phyloP scores from a whole-genome alignment of 2,797 vertebrate species.

The Pteropus rufus region DNA sequence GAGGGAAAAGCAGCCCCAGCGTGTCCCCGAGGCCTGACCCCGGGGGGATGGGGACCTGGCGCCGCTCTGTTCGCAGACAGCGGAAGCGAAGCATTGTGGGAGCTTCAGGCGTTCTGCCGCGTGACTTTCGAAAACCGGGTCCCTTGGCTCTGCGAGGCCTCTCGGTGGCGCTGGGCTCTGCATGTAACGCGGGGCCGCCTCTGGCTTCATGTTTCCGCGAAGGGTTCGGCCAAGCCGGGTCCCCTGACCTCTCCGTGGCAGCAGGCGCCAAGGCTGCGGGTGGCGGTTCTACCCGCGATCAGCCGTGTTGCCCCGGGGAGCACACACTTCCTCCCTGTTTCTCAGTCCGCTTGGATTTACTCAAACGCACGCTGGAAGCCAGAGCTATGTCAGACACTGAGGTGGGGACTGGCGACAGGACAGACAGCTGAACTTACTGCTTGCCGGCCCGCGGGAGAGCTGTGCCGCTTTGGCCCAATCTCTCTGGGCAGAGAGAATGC shows the following conservation, averaged over 20 bases:
- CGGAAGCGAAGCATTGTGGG: neutral
- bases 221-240: neutral
- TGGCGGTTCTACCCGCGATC: neutral
- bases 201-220: neutral
- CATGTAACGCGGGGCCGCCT: neutral
- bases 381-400: neutral
- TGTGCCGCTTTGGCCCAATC: accelerated
- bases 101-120: neutral
- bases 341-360: neutral
- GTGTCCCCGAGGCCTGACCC: too few relatives aligned
- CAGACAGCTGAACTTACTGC: too few relatives aligned
- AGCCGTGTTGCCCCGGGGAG: neutral
- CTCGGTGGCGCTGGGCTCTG: too few relatives aligned
- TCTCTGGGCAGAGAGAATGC: neutral
- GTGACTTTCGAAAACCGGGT: neutral
- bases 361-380: neutral
- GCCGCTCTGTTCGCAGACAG: neutral
- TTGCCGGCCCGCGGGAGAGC: neutral
- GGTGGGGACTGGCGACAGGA: too few relatives aligned
- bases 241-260: neutral
- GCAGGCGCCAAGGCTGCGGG: neutral
- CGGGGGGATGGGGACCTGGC: neutral
- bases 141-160: neutral
- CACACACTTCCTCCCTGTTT: neutral
- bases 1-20: neutral